These are phyloP conservation scores for Himalopsyche kuldschensis DNA, from an alignment of 2,888 invertebrate species.

Conservation along the genomic window DNA sequence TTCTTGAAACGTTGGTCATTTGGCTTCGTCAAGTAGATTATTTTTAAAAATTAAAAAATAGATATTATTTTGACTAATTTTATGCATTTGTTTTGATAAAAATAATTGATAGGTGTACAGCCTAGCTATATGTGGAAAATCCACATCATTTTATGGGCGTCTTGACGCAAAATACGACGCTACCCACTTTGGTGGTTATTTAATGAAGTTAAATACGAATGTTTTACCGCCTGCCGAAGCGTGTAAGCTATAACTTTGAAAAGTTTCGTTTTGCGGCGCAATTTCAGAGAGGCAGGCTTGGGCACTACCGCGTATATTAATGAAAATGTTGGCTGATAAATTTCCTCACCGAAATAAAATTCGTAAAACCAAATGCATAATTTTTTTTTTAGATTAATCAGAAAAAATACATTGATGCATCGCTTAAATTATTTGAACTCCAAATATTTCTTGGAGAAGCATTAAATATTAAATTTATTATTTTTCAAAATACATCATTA, in stretches of 20 bases:
- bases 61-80: too few species aligned
- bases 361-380: neutral
- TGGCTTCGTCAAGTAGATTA: too few species aligned
- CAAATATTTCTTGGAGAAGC: too few species aligned
- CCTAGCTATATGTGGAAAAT: neutral
- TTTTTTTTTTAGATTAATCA: neutral
- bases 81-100: too few species aligned
- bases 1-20: too few species aligned
- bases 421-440: too few species aligned
- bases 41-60: too few species aligned
- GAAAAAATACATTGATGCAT: neutral
- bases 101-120: neutral
- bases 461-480: too few species aligned
- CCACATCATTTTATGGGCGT: neutral
- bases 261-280: neutral
- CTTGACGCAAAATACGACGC: neutral
- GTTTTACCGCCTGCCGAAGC: constrained; percentile 17
- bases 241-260: neutral
- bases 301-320: neutral
- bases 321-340: neutral
- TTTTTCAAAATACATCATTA: too few species aligned
- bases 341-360: neutral
- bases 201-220: constrained; percentile 15
- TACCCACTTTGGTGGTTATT: neutral
- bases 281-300: neutral